Conservation (phyloP, 2,113 vertebrate species). For the Podilymbus podiceps region DNA sequence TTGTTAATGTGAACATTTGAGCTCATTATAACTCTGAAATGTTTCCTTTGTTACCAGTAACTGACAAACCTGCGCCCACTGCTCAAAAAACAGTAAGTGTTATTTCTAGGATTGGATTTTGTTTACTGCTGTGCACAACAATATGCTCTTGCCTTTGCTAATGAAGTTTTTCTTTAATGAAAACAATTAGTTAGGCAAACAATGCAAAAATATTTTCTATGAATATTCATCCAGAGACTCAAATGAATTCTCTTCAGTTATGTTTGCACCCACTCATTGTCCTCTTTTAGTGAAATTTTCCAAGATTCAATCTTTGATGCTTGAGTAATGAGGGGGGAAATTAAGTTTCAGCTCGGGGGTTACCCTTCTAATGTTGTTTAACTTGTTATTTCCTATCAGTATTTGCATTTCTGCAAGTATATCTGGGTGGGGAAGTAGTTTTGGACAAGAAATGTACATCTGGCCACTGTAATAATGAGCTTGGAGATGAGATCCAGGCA, state of each 20-base stretch:
- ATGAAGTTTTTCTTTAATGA: conserved; percentile 62
- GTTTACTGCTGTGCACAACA: conserved; percentile 40
- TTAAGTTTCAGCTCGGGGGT: background rate
- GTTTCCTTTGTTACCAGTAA: conserved; percentile 49
- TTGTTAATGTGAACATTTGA: conserved; percentile 36
- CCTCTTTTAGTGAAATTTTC: background rate
- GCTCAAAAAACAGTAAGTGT: background rate
- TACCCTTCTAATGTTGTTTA: background rate
- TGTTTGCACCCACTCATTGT: background rate
- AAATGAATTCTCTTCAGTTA: conserved; percentile 8
- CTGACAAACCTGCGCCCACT: background rate
- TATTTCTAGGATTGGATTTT: conserved; percentile 46
- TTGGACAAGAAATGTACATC: background rate
- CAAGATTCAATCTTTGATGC: conserved; percentile 11
- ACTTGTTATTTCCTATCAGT: background rate
- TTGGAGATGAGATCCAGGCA: background rate
- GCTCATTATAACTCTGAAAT: conserved; percentile 51
- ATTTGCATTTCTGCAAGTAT: background rate
- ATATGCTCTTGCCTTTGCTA: conserved; percentile 3
- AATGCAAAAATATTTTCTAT: conserved; percentile 49
- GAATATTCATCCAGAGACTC: conserved; percentile 41
- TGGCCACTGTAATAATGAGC: background rate
- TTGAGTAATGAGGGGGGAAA: conserved; percentile 33
- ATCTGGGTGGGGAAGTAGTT: background rate
- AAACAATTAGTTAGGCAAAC: conserved; percentile 58